Base-by-base conservation (phyloP, 2,797 vertebrate species). In the Tragelaphus eurycerus region DNA sequence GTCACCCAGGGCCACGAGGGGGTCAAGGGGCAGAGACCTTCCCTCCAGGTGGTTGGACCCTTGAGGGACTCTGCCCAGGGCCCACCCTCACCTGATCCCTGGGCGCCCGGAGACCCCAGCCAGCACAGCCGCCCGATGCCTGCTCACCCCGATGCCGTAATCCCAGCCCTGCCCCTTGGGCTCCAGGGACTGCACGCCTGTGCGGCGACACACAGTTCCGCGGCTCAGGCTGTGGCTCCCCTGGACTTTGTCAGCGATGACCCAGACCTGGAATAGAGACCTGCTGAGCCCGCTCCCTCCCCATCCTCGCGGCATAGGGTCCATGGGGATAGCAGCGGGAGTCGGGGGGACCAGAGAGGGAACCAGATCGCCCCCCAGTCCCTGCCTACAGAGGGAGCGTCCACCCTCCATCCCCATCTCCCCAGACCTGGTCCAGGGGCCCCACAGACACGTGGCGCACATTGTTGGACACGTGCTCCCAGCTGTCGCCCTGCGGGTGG, bases 391-490 rank as follows among this genome's bases (percentile, higher is more conserved):
- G 46, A 8, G 55, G 0, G 2, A 55, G 23, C 1, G 0, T 23
- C 17, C 0, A 14, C 11, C 78, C 29, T 48, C 31, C 1, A 0
- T 6, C 43, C 8, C 43, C 38, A 0, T 16, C 23, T 1, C 43
- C 86, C 43, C 90, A 86, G 82, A 99, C 99, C 99, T 99, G 99
- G 98, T 99, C 99, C 98, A 99, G 98, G 17, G 99, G 99, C 8
- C 99, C 99, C 13, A 99, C 98, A 2, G 99, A 99, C 87, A 99
- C 99, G 90, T 99, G 99, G 27, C 99, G 99, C 86, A 99, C 99
- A 2, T 99, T 99, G 97, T 99, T 99, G 52, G 99, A 99, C 94
- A 99, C 99, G 4, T 99, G 99, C 34, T 99, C 99, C 99, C 99
- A 99, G 46, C 98, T 98, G 4, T 99, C 99, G 84, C 99, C 99